Evolutionary conservation across 2,888 invertebrate genomes (phyloP).

Genomic region (Rhingia campestris): DNA sequence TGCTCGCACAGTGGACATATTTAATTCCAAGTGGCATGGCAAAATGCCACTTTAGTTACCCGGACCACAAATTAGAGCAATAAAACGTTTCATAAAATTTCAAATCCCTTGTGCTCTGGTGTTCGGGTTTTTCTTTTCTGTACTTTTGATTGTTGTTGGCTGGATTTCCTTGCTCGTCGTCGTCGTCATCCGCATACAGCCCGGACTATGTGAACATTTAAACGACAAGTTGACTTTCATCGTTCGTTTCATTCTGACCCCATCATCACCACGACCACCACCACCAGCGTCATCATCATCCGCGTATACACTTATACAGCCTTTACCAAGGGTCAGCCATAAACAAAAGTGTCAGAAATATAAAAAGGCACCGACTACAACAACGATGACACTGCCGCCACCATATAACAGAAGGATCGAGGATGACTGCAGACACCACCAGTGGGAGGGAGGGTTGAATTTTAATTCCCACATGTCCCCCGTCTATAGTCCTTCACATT

Average conservation of each 20-base stretch:
- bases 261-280: constrained; percentile 43
- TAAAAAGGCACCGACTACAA: constrained; percentile 56
- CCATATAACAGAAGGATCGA: constrained; percentile 18
- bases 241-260: constrained; percentile 54
- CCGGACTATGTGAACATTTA: constrained; percentile 35
- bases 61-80: constrained; percentile 82
- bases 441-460: constrained; percentile 41
- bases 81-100: constrained; percentile 82
- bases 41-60: constrained; percentile 80
- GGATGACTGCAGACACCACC: constrained; percentile 30
- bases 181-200: not conserved
- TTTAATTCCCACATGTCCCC: constrained; percentile 72
- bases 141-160: constrained; percentile 59
- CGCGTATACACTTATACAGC: constrained; percentile 26
- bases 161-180: constrained; percentile 21
- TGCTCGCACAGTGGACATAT: constrained; percentile 57
- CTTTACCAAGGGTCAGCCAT: constrained; percentile 66
- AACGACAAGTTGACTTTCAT: constrained; percentile 72
- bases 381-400: constrained; percentile 14
- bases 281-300: not conserved
- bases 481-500: constrained; percentile 28
- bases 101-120: constrained; percentile 74
- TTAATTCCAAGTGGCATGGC: constrained; percentile 76
- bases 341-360: constrained; percentile 74
- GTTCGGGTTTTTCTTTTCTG: constrained; percentile 57